Evolutionary conservation across 2,888 invertebrate species (phyloP).

Genomic region (Plebejus anna): DNA sequence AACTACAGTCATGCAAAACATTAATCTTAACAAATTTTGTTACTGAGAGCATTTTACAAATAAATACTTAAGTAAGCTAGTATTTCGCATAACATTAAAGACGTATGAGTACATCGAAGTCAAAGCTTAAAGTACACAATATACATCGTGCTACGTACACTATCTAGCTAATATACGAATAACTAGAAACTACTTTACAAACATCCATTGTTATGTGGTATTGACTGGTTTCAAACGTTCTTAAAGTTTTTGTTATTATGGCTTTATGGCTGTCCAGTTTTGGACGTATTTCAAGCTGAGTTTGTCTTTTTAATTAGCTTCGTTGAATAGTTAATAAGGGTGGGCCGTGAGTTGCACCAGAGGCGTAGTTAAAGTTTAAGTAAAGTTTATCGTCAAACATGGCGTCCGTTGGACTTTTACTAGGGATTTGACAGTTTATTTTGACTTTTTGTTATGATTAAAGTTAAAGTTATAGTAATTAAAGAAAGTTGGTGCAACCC

Average conservation of each 20-base stretch:
- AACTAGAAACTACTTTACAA: slow-evolving; percentile 12
- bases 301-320: neutral
- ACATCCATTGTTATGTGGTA: neutral
- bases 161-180: neutral
- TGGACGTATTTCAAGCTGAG: no score
- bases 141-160: neutral
- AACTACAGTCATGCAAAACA: neutral
- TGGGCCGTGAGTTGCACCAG: no score
- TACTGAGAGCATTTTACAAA: neutral
- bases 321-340: neutral
- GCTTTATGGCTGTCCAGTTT: neutral
- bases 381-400: no score
- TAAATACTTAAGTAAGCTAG: slow-evolving; percentile 22
- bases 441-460: no score
- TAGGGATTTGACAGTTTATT: no score
- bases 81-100: neutral
- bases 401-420: no score
- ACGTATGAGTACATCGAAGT: neutral
- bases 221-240: slow-evolving; percentile 3
- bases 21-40: neutral
- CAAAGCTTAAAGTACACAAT: neutral
- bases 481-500: no score
- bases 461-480: no score
- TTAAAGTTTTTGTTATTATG: neutral
- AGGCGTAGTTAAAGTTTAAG: no score